A percentile compares a stretch with the other conserved stretches of the same genome.
These are phyloP conservation scores for Acrocyrtus sp. DNA, from an alignment of 2,888 invertebrate genomes.

Conservation along the genomic window DNA sequence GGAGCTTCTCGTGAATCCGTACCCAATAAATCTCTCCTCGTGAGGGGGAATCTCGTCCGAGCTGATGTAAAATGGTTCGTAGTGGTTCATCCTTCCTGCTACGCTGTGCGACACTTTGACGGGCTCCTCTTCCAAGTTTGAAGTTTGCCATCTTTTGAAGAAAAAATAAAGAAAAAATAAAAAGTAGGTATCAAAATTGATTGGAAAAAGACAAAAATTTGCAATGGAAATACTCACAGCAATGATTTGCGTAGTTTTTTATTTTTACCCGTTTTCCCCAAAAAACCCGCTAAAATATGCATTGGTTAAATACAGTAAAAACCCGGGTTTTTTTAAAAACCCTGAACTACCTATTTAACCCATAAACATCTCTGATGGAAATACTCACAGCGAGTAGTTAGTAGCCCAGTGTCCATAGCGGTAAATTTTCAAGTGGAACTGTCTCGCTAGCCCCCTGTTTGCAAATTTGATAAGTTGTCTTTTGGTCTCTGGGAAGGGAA, in stretches of 20 bases:
- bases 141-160: constrained; percentile 73
- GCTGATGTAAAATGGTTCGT: constrained; percentile 90
- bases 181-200: too few relatives aligned
- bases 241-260: too few relatives aligned
- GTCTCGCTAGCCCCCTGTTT: constrained; percentile 82
- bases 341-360: too few relatives aligned
- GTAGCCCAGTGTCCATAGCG: constrained; percentile 93
- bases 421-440: constrained; percentile 91
- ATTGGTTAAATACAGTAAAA: too few relatives aligned
- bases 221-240: too few relatives aligned
- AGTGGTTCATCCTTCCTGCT: constrained; percentile 69
- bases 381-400: constrained; percentile 82
- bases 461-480: constrained; percentile 80
- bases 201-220: too few relatives aligned
- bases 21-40: constrained; percentile 89
- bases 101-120: constrained; percentile 86
- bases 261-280: too few relatives aligned
- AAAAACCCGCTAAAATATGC: neutral
- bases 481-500: constrained; percentile 83
- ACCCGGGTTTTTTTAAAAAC: too few relatives aligned
- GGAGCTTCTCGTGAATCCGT: constrained; percentile 91
- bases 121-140: constrained; percentile 72
- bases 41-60: constrained; percentile 82
- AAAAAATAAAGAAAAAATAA: neutral
- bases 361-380: too few relatives aligned